Evolutionary conservation across 2,797 vertebrate species (phyloP), one percentile per base, ranked within the genome.

Genomic region (Sternotherus odoratus): DNA sequence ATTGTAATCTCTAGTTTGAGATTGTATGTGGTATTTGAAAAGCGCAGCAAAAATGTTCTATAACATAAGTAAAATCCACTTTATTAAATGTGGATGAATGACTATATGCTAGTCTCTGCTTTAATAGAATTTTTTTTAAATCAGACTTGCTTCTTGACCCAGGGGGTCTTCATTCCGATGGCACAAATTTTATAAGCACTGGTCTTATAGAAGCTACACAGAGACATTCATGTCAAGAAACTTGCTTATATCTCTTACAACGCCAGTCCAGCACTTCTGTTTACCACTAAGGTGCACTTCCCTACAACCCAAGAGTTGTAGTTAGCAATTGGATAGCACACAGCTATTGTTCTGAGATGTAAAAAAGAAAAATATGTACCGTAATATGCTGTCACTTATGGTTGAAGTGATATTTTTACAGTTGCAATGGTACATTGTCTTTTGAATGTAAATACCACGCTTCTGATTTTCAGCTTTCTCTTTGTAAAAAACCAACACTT

Each of bases 1-100:
- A 33, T 6, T 77, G 83, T 92, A 83, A 15, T 39, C 2, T 39
- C 56, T 81, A 2, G 79, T 79, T 95, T 82, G 79, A 85, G 69
- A 56, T 87, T 90, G 79, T 48, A 63, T 8, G 10, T 33, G 30
- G 4, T 75, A 63, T 80, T 93, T 84, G 33, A 75, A 72, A 92
- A 85, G 8, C 51, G 56, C 33, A 85, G 36, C 13, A 81, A 77
- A 90, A 81, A 2, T 4, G 21, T 84, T 15, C 56, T 86, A 30
- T 94, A 85, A 95, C 88, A 2, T 48, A 60, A 91, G 85, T 51
- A 82, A 91, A 97, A 87, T 28, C 30, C 8, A 10, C 30, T 60
- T 13, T 50, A 79, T 50, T 53, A 36, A 49, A 39, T 80, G 28
- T 77, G 33, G 43, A 43, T 88, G 57, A 60, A 60, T 60, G 28